Evolutionary conservation across 2,888 invertebrate genomes (phyloP), one percentile per base, ranked within the genome.

Genomic region (Bellardia pandia): DNA sequence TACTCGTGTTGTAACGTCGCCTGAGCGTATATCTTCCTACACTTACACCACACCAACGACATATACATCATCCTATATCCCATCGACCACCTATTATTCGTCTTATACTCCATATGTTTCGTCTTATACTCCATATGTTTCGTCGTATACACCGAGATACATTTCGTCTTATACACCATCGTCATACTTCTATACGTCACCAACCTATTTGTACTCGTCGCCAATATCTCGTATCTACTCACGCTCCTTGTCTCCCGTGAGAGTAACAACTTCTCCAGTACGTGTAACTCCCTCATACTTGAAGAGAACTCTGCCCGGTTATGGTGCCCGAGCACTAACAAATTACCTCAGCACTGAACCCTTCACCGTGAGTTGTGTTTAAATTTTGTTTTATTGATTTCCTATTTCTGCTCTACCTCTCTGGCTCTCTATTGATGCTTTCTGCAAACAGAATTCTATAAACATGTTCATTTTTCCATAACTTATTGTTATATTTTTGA

Each of bases 261-360:
- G 86, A 89, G 89, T 91, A 79, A 91, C 90, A 53, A 90, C 91
- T 86, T 91, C 93, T 83, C 91, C 93, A 81, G 87, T 91, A 79
- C 95, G 96, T 89, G 95, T 95, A 90, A 95, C 96, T 64, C 96
- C 96, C 72, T 95, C 96, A 68, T 95, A 96, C 87, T 94, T 96
- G 91, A 94, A 96, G 91, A 95, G 95, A 92, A 94, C 94, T 88
- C 95, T 96, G 88, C 95, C 96, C 48, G 94, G 94, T 91, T 93
- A 94, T 79, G 95, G 95, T 88, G 94, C 95, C 90, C 95, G 96
- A 86, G 95, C 96, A 90, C 95, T 96, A 89, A 96, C 96, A 90
- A 96, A 96, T 92, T 97, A 96, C 94, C 96, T 96, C 94, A 96
- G 96, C 94, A 96, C 97, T 90, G 96, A 95, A 92, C 94, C 96